Conservation (phyloP, 2,888 invertebrate genomes). For the Apodemia mormo region DNA sequence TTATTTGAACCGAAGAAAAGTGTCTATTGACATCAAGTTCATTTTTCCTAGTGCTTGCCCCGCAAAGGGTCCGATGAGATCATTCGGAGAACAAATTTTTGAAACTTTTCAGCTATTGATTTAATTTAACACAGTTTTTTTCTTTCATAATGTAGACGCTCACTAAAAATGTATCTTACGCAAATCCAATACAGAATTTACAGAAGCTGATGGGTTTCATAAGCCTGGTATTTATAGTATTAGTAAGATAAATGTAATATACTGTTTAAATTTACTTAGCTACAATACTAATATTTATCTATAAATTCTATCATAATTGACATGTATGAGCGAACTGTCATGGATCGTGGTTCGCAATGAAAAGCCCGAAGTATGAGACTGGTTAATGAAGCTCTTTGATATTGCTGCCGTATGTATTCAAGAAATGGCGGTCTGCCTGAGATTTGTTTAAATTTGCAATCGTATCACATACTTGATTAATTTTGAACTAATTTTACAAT, state of each 20-base stretch:
- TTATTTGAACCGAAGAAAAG: too few relatives aligned
- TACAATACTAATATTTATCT: neutral
- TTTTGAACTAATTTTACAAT: neutral
- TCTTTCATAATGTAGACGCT: too few relatives aligned
- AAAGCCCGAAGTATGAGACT: neutral
- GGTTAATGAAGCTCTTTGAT: neutral
- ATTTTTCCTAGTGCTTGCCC: too few relatives aligned
- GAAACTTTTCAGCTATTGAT: too few relatives aligned
- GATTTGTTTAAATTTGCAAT: neutral
- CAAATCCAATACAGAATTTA: too few relatives aligned
- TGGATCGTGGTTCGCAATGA: neutral
- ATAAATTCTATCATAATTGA: constrained; percentile 5
- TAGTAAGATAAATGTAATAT: neutral
- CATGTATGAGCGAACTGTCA: neutral
- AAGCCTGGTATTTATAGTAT: too few relatives aligned
- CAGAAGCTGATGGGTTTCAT: too few relatives aligned
- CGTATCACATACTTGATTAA: neutral
- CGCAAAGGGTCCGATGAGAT: too few relatives aligned
- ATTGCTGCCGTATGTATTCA: neutral
- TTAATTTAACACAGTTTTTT: too few relatives aligned
- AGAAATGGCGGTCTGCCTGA: constrained; percentile 2
- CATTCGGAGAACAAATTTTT: too few relatives aligned
- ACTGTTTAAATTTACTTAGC: neutral
- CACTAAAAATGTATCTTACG: too few relatives aligned
- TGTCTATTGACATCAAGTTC: too few relatives aligned